Conservation (phyloP, 2,888 invertebrate genomes). For the Coelogynopora nodosa region DNA sequence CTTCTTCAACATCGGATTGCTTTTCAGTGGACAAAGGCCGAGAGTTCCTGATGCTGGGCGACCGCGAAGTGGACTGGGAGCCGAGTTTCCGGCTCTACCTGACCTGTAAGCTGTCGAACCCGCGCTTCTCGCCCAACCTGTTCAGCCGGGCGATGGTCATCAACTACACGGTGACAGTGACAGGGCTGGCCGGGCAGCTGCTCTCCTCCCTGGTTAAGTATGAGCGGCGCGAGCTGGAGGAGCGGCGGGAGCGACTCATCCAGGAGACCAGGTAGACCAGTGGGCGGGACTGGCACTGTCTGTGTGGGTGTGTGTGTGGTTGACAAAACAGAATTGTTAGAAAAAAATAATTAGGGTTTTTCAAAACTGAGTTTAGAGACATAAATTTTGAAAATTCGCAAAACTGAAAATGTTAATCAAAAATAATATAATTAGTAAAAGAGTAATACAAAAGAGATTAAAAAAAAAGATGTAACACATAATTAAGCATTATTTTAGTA, state of each 20-base stretch:
- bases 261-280: slow-evolving; percentile 44
- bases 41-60: slow-evolving; percentile 45
- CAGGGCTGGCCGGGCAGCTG: slow-evolving; percentile 46
- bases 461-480: too few species aligned
- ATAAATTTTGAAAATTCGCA: too few species aligned
- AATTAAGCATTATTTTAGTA: too few species aligned
- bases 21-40: slow-evolving; percentile 40
- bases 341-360: too few species aligned
- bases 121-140: slow-evolving; percentile 42
- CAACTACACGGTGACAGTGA: slow-evolving; percentile 47
- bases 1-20: too few species aligned
- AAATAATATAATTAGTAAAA: too few species aligned
- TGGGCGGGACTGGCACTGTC: too few species aligned
- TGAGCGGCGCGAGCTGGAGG: slow-evolving; percentile 47
- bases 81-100: slow-evolving; percentile 46
- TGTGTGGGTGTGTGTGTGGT: too few species aligned
- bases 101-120: slow-evolving; percentile 46
- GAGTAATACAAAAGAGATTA: too few species aligned
- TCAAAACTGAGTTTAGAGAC: too few species aligned
- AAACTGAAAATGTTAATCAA: too few species aligned
- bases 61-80: slow-evolving; percentile 46
- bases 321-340: too few species aligned
- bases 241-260: slow-evolving; percentile 46
- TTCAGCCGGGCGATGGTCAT: slow-evolving; percentile 43
- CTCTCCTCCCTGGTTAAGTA: slow-evolving; percentile 41